Percentiles rank a stretch among this genome's conserved stretches.
Evolutionary conservation across 1,140 invertebrate species (phyloP).

Genomic region (Portunus trituberculatus): DNA sequence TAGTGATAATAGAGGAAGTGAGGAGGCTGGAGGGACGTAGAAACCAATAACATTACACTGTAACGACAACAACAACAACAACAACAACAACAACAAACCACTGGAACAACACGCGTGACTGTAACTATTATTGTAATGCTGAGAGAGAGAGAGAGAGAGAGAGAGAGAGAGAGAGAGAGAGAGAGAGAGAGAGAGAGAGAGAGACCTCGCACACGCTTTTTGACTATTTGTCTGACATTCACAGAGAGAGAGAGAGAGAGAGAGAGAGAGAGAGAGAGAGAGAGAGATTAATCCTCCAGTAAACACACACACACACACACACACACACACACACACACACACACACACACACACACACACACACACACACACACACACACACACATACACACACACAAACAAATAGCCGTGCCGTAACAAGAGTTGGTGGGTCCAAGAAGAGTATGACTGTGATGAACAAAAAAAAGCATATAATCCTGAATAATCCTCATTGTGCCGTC

Average conservation of each 20-base stretch:
- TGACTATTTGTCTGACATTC: background rate
- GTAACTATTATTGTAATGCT: too few relatives aligned
- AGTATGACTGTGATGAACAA: conserved; percentile 10
- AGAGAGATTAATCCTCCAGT: too few relatives aligned
- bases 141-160: too few relatives aligned
- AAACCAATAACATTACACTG: too few relatives aligned
- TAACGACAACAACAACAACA: too few relatives aligned
- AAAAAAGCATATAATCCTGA: background rate
- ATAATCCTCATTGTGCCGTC: conserved; percentile 20
- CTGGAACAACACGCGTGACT: too few relatives aligned
- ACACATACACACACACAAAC: background rate
- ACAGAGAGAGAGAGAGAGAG: background rate
- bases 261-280: too few relatives aligned
- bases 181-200: too few relatives aligned
- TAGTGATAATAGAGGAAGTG: background rate
- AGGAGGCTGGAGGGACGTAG: too few relatives aligned
- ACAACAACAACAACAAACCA: too few relatives aligned
- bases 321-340: conserved; percentile 20
- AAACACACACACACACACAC: background rate
- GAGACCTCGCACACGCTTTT: background rate
- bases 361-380: background rate
- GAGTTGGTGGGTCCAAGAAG: background rate
- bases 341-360: background rate
- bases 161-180: too few relatives aligned
- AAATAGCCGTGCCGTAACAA: too few relatives aligned